Conservation (phyloP, 2,113 vertebrate genomes). For the Istiophorus platypterus region DNA sequence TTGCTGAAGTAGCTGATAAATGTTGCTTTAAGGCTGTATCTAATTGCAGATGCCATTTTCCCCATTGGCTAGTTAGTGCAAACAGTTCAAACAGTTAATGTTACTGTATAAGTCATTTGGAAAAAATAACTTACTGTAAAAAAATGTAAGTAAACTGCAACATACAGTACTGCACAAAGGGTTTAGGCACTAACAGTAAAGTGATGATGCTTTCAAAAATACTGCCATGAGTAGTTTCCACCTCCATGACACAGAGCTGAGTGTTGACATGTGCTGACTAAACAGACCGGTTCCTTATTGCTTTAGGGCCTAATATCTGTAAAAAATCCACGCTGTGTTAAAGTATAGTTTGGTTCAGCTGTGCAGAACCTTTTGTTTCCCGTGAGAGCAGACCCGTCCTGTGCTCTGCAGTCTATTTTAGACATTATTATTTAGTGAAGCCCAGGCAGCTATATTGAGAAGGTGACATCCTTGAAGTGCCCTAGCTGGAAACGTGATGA, state of each 20-base stretch:
- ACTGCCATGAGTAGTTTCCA: no score
- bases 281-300: neutral
- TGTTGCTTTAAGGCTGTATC: no score
- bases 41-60: no score
- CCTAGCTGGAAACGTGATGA: constrained; percentile 38
- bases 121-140: no score
- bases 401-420: constrained; percentile 41
- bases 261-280: neutral
- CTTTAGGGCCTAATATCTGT: neutral
- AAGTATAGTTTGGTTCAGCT: neutral
- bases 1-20: no score
- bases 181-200: no score
- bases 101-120: no score
- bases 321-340: neutral
- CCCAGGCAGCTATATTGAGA: constrained; percentile 56
- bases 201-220: no score
- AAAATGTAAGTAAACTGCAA: no score
- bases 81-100: no score
- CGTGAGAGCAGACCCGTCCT: neutral
- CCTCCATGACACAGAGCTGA: neutral
- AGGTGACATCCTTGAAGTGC: constrained; percentile 55
- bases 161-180: no score
- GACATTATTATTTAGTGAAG: neutral
- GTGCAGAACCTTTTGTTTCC: neutral
- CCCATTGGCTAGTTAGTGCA: no score